These are phyloP conservation scores for Cristatella mucedo DNA, from an alignment of 2,888 invertebrate species.

Conservation along the genomic window DNA sequence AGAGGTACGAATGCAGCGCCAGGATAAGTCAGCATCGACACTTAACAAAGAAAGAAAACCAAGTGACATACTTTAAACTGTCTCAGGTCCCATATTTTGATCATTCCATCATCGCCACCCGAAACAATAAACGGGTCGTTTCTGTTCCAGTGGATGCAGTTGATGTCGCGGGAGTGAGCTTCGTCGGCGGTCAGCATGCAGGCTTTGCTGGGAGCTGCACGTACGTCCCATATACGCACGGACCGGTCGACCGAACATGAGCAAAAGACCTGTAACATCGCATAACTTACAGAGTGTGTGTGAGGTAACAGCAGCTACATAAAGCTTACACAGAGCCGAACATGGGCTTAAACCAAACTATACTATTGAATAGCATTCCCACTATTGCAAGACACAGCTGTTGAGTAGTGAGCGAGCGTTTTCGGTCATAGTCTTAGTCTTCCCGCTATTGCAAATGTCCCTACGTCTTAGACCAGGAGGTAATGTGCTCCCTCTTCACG, in stretches of 20 bases:
- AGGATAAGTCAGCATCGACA: not conserved
- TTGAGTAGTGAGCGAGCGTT: too few relatives aligned
- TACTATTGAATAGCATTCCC: too few relatives aligned
- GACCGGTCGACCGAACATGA: constrained; percentile 43
- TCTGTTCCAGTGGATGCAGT: constrained; percentile 92
- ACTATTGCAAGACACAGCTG: too few relatives aligned
- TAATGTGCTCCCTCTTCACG: too few relatives aligned
- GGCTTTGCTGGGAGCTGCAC: constrained; percentile 67
- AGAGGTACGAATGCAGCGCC: too few relatives aligned
- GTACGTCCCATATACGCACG: constrained; percentile 86
- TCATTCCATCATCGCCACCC: constrained; percentile 85
- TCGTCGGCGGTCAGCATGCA: constrained; percentile 72
- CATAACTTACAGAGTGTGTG: too few relatives aligned
- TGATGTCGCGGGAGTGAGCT: constrained; percentile 79
- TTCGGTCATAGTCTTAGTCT: too few relatives aligned
- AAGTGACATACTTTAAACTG: constrained; percentile 24
- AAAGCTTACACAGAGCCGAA: too few relatives aligned
- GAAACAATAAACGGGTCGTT: constrained; percentile 70
- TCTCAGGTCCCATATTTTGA: constrained; percentile 89
- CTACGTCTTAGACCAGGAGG: too few relatives aligned
- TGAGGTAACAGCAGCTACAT: too few relatives aligned
- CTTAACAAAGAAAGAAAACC: not conserved
- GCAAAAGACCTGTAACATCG: constrained; percentile 40
- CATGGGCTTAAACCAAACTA: too few relatives aligned
- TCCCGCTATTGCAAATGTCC: too few relatives aligned